These are phyloP conservation scores for Cryptus armator DNA, from an alignment of 2,888 invertebrate species.

Conservation along the genomic window DNA sequence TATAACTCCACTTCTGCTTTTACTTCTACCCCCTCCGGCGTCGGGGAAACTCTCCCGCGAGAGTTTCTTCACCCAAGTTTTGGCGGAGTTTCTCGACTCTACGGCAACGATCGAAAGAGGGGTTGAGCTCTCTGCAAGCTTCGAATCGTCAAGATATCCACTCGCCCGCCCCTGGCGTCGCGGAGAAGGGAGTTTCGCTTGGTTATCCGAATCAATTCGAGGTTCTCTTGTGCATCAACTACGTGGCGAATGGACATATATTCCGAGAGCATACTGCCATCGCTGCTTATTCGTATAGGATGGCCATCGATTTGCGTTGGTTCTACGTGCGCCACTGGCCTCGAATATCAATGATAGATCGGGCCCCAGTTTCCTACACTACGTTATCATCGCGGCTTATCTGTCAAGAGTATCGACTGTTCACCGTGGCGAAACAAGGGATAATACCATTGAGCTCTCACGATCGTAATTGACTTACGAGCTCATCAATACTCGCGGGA, in stretches of 20 bases:
- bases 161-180: constrained; percentile 1
- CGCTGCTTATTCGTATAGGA: neutral
- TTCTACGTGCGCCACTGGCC: neutral
- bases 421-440: constrained; percentile 17
- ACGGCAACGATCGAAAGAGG: neutral
- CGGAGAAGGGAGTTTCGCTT: constrained; percentile 41
- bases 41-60: constrained; percentile 50
- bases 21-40: constrained; percentile 42
- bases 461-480: constrained; percentile 56
- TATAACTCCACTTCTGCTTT: neutral
- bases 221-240: constrained; percentile 43
- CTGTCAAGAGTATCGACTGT: constrained; percentile 25
- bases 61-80: constrained; percentile 59
- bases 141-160: constrained; percentile 43
- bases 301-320: constrained; percentile 8
- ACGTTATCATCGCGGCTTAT: neutral
- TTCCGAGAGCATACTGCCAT: neutral
- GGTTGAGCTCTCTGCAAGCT: neutral
- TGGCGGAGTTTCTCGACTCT: constrained; percentile 33
- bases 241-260: constrained; percentile 52
- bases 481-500: neutral
- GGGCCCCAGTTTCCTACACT: neutral
- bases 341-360: constrained; percentile 35
- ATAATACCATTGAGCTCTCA: constrained; percentile 45
- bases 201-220: constrained; percentile 68